These are phyloP conservation scores for Turnix velox DNA, from an alignment of 2,113 vertebrate species.

Conservation along the genomic window DNA sequence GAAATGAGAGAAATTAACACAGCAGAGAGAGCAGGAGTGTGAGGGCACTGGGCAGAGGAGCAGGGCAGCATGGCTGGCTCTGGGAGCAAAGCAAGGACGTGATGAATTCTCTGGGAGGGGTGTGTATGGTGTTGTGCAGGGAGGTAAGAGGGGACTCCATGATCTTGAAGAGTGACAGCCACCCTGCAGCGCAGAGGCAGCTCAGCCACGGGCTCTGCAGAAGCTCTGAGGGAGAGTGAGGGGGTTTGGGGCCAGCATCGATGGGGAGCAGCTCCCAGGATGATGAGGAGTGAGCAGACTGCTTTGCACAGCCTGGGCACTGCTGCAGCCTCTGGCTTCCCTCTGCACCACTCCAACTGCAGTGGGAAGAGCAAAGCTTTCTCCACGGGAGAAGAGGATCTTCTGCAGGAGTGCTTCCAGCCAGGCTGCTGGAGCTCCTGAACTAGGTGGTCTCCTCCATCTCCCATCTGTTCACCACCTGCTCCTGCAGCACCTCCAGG, in stretches of 20 bases:
- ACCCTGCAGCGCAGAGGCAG: background rate
- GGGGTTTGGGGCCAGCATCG: background rate
- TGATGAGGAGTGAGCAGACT: fast-evolving
- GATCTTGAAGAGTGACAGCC: fast-evolving
- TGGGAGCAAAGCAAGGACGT: fast-evolving
- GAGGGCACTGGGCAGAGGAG: fast-evolving
- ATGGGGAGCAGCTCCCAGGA: background rate
- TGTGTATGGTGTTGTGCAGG: background rate
- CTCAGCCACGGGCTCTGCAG: fast-evolving
- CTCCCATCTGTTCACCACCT: background rate
- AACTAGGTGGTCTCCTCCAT: background rate
- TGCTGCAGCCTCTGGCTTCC: background rate
- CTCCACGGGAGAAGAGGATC: background rate
- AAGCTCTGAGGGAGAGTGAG: background rate
- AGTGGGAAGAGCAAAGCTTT: background rate
- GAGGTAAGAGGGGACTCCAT: background rate
- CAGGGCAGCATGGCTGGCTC: fast-evolving
- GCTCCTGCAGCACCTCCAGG: fast-evolving
- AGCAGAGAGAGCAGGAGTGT: background rate
- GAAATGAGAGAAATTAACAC: background rate
- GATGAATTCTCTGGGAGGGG: background rate
- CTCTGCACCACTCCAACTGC: background rate
- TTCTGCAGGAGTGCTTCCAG: background rate
- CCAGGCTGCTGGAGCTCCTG: background rate
- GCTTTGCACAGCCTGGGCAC: background rate